phyloP scores from a whole-genome alignment of 2,113 vertebrate species.

The Lasiurus cinereus region DNA sequence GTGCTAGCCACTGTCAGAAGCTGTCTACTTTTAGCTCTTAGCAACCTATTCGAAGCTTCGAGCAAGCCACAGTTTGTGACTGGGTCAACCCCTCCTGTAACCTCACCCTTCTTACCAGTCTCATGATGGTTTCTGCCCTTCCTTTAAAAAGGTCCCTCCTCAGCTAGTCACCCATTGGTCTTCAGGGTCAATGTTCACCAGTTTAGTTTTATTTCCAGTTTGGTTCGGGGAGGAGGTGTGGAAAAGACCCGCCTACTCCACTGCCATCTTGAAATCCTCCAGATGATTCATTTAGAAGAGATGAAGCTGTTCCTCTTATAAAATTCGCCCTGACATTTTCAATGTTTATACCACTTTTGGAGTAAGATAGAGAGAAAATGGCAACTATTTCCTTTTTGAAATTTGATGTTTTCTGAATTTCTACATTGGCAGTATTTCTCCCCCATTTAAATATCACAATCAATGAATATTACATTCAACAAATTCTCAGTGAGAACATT shows the following conservation, averaged over 20 bases:
- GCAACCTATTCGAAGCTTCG: neutral
- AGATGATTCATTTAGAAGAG: neutral
- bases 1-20: neutral
- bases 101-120: neutral
- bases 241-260: neutral
- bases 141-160: neutral
- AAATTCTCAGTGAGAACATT: neutral
- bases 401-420: conserved; percentile 3
- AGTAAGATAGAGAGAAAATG: neutral
- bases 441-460: neutral
- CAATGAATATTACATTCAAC: neutral
- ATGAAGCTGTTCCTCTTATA: neutral
- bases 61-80: neutral
- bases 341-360: neutral
- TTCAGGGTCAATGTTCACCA: neutral
- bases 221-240: neutral
- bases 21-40: neutral
- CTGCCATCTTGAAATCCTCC: neutral
- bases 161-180: neutral
- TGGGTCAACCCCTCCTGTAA: neutral
- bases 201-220: neutral
- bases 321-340: neutral
- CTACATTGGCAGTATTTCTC: neutral
- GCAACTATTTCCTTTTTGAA: conserved; percentile 23
- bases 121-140: neutral